phyloP scores from a whole-genome alignment of 30 jellyfish, hydroid and myxozoan species.

The Turritopsis rubra region DNA sequence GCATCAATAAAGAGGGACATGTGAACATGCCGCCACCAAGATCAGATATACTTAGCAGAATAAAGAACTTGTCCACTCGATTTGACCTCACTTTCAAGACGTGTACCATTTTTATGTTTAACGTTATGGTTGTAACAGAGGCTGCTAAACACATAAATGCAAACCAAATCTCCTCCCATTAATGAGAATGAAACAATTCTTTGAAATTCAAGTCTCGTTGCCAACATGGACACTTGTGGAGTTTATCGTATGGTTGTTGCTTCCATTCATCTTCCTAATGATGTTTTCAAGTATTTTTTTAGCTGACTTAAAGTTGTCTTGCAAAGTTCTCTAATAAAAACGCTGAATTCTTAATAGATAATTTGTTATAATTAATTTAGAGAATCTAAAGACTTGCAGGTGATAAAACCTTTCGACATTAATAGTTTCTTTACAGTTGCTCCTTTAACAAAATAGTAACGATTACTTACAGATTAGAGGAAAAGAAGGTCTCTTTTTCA shows the following conservation, averaged over 20 bases:
- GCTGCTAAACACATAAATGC: not conserved
- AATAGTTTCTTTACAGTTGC: too few relatives aligned
- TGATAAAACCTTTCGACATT: too few relatives aligned
- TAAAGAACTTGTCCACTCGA: not conserved
- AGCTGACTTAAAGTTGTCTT: too few relatives aligned
- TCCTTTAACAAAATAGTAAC: too few relatives aligned
- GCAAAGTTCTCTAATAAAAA: too few relatives aligned
- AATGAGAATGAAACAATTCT: not conserved
- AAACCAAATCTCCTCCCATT: not conserved
- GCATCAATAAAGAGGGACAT: not conserved
- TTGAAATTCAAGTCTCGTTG: not conserved
- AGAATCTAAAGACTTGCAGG: too few relatives aligned
- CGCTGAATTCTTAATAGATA: too few relatives aligned
- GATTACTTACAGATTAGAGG: too few relatives aligned
- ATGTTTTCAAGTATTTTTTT: too few relatives aligned
- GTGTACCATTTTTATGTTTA: not conserved
- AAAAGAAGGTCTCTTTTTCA: too few relatives aligned
- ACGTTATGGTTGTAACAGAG: not conserved
- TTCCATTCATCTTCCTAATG: too few relatives aligned
- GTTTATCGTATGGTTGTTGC: not conserved
- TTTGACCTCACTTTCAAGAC: not conserved
- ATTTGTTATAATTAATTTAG: too few relatives aligned
- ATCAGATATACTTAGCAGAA: not conserved
- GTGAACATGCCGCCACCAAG: not conserved
- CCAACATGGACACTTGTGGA: not conserved